These are phyloP conservation scores for Portevinia maculata DNA, from an alignment of 2,888 invertebrate genomes.

Conservation along the genomic window DNA sequence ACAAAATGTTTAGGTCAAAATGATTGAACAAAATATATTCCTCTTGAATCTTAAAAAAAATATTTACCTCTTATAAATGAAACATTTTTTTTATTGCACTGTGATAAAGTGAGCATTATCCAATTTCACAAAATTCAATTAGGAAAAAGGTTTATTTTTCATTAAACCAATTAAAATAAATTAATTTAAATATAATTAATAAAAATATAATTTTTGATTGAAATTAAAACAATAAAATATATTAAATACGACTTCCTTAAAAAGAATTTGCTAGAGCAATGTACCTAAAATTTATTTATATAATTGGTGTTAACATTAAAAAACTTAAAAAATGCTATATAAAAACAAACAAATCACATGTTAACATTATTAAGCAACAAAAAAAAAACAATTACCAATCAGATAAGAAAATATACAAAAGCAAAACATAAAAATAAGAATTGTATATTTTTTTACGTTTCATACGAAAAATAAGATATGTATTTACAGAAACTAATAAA, in stretches of 20 bases:
- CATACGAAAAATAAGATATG: conserved; percentile 20
- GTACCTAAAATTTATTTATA: conserved; percentile 3
- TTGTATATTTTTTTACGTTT: conserved; percentile 72
- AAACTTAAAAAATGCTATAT: conserved; percentile 6
- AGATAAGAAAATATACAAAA: conserved; percentile 12
- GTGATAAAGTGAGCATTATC: conserved; percentile 37
- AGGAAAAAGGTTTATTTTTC: neutral
- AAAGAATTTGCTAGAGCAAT: conserved; percentile 9
- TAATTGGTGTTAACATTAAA: conserved; percentile 26
- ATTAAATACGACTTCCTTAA: neutral
- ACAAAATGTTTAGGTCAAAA: conserved; percentile 5
- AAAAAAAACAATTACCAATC: neutral
- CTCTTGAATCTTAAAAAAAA: neutral
- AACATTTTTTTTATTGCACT: conserved; percentile 29
- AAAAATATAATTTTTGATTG: neutral
- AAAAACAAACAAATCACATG: conserved; percentile 7
- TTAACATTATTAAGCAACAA: conserved; percentile 10
- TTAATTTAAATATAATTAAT: neutral
- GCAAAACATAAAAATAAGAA: conserved; percentile 27
- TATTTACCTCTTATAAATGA: neutral
- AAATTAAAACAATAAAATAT: conserved; percentile 26
- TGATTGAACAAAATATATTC: neutral
- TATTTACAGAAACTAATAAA: conserved; percentile 29
- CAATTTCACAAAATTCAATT: conserved; percentile 2
- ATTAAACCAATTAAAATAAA: neutral